Evolutionary conservation across 2,113 vertebrate genomes (phyloP).

Genomic region (Procavia capensis): DNA sequence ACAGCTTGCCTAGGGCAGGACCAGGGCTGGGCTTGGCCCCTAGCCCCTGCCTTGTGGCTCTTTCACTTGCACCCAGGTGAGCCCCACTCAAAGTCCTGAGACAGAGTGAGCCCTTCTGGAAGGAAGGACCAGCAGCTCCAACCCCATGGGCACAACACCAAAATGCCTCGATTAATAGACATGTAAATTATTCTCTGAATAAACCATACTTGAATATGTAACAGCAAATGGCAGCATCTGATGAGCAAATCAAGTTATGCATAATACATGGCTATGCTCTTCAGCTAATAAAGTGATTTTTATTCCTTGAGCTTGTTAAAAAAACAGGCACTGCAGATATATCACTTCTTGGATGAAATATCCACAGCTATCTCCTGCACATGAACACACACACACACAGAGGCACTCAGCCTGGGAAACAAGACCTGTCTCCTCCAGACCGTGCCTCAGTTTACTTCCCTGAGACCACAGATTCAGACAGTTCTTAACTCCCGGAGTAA

Average conservation of each 20-base stretch:
- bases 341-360: neutral
- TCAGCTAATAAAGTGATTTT: conserved; percentile 57
- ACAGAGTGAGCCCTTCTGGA: neutral
- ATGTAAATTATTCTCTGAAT: conserved; percentile 66
- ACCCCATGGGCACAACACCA: neutral
- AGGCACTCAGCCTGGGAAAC: neutral
- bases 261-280: conserved; percentile 34
- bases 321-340: neutral
- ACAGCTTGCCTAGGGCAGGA: neutral
- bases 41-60: neutral
- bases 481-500: neutral
- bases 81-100: neutral
- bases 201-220: conserved; percentile 55
- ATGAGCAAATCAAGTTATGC: conserved; percentile 67
- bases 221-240: conserved; percentile 57
- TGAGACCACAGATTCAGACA: neutral
- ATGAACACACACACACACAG: neutral
- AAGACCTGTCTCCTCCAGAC: neutral
- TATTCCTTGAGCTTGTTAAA: conserved; percentile 43
- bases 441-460: neutral
- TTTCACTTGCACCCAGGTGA: neutral
- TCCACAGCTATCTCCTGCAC: neutral
- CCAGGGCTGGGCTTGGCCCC: neutral
- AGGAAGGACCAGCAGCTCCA: conserved; percentile 7
- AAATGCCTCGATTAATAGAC: conserved; percentile 62